These are phyloP conservation scores for Scalopus aquaticus DNA, from an alignment of 2,113 vertebrate species.

Conservation along the genomic window DNA sequence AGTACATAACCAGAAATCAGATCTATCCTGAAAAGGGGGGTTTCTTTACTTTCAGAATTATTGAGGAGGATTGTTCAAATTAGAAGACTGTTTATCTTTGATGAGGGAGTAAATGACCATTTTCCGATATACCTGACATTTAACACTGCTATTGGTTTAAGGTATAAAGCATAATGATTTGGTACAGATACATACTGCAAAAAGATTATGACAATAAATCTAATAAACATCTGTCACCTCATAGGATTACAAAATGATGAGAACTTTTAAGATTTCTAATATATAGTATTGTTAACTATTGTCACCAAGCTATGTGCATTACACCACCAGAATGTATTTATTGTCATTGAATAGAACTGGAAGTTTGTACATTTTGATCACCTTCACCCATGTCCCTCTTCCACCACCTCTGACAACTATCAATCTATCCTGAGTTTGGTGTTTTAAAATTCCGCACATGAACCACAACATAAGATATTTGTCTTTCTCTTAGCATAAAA, in stretches of 20 bases:
- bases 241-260: not conserved
- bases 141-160: not conserved
- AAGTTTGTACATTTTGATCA: too few relatives aligned
- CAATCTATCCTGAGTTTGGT: too few relatives aligned
- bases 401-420: too few relatives aligned
- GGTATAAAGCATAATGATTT: not conserved
- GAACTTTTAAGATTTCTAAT: too few relatives aligned
- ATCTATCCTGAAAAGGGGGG: not conserved
- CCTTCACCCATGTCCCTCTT: too few relatives aligned
- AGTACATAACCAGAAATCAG: not conserved
- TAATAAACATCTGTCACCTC: not conserved
- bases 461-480: too few relatives aligned
- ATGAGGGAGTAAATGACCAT: not conserved
- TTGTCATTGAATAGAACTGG: too few relatives aligned
- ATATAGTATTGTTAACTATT: too few relatives aligned
- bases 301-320: too few relatives aligned
- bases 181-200: not conserved
- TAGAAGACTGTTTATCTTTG: not conserved
- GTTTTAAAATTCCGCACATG: too few relatives aligned
- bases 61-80: not conserved
- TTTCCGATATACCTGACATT: not conserved
- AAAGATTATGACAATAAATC: not conserved
- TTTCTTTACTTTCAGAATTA: constrained; percentile 48
- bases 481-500: too few relatives aligned
- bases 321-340: too few relatives aligned